phyloP scores from a whole-genome alignment of 2,113 vertebrate species.

The Hippocampus zosterae region DNA sequence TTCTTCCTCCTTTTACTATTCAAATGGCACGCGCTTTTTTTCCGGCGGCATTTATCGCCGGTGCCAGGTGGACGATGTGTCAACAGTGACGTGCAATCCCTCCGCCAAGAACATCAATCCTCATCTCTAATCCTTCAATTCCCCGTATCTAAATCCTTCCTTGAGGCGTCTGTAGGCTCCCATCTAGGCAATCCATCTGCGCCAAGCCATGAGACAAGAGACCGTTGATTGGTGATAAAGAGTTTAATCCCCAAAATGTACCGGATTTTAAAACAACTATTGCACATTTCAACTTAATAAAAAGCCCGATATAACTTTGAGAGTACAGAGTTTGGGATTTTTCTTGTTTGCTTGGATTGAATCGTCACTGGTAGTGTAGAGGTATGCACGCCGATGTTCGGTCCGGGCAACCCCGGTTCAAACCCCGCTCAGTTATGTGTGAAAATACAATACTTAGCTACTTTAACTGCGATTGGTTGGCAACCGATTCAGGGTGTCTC shows the following conservation, averaged over 20 bases:
- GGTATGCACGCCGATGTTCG: too few relatives aligned
- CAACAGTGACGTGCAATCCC: conserved; percentile 29
- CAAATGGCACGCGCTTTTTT: conserved; percentile 2
- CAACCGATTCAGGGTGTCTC: too few relatives aligned
- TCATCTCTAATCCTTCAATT: conserved; percentile 51
- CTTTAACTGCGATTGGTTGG: too few relatives aligned
- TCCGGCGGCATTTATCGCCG: conserved; percentile 9
- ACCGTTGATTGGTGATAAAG: conserved; percentile 49
- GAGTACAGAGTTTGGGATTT: conserved; percentile 2
- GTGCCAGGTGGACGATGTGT: conserved; percentile 42
- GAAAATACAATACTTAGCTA: too few relatives aligned
- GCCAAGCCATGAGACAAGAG: conserved; percentile 40
- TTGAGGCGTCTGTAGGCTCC: conserved; percentile 34
- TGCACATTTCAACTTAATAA: conserved; percentile 29
- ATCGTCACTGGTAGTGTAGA: too few relatives aligned
- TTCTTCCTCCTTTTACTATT: conserved; percentile 7
- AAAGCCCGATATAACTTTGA: conserved; percentile 16
- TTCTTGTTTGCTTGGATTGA: background rate
- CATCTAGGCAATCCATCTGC: conserved; percentile 48
- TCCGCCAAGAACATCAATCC: conserved; percentile 39
- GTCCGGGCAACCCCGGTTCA: too few relatives aligned
- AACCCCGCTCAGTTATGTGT: too few relatives aligned
- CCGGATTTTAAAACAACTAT: conserved; percentile 40
- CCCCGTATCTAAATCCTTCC: conserved; percentile 47
- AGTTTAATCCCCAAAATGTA: conserved; percentile 51